phyloP scores from a whole-genome alignment of 64 coral and sea anemone genomes.

The Montipora sp. region DNA sequence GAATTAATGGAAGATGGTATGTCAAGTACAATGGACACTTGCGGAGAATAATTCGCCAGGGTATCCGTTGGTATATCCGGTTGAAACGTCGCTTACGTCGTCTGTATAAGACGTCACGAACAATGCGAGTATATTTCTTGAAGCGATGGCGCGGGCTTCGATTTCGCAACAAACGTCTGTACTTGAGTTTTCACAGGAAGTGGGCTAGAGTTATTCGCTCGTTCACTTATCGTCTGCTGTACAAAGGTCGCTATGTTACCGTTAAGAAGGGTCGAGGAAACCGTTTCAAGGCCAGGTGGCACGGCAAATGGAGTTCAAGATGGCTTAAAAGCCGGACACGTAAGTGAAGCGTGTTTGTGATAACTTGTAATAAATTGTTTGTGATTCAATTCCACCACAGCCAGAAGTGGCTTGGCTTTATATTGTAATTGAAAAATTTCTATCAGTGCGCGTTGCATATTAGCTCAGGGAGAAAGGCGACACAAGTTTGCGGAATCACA shows the following conservation, averaged over 20 bases:
- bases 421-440: no score
- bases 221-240: not conserved
- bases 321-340: conserved; percentile 4
- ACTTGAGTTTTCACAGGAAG: not conserved
- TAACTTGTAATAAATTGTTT: no score
- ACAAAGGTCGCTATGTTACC: not conserved
- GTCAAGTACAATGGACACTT: not conserved
- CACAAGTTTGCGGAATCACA: no score
- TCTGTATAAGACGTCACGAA: not conserved
- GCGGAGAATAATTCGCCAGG: not conserved
- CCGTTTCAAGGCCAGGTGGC: not conserved
- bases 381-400: no score
- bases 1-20: conserved; percentile 25
- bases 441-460: no score
- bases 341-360: not conserved
- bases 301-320: not conserved
- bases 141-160: not conserved
- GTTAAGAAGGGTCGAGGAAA: not conserved
- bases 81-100: not conserved
- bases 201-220: not conserved
- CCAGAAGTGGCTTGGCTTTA: no score
- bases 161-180: not conserved
- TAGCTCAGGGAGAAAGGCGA: no score
- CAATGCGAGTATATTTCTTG: not conserved
- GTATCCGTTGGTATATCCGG: not conserved